phyloP scores from a whole-genome alignment of 2,113 vertebrate genomes.

The Anguilla japonica region DNA sequence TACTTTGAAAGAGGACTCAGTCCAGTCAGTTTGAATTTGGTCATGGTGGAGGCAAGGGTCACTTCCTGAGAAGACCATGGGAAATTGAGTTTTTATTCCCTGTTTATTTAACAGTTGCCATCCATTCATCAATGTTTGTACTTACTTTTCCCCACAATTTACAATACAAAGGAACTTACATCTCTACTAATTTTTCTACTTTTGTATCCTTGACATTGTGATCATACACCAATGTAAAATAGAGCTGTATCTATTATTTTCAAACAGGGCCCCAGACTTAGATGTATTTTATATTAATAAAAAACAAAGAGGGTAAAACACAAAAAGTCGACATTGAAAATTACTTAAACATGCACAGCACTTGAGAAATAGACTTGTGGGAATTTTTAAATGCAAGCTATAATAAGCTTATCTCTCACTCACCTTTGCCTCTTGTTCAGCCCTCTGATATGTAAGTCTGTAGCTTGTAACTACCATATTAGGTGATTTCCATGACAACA shows the following conservation, averaged over 20 bases:
- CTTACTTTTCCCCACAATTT: no score
- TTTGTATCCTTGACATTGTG: no score
- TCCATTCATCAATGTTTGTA: background rate
- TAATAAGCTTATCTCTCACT: background rate
- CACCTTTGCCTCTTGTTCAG: constrained; percentile 69
- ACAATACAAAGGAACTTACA: background rate
- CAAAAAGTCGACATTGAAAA: no score
- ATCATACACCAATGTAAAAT: no score
- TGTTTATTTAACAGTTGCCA: background rate
- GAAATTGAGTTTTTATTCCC: background rate
- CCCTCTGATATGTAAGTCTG: constrained; percentile 69
- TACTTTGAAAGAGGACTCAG: constrained; percentile 75
- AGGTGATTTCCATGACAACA: constrained; percentile 72
- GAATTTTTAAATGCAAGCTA: background rate
- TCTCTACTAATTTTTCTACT: no score
- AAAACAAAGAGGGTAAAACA: no score
- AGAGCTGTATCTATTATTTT: no score
- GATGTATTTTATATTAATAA: no score
- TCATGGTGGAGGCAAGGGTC: constrained; percentile 64
- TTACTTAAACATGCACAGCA: no score
- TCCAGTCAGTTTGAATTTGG: constrained; percentile 67
- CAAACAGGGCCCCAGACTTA: no score
- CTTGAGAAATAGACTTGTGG: background rate
- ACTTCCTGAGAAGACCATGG: constrained; percentile 67
- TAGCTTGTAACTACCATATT: constrained; percentile 71